Evolutionary conservation across 2,113 vertebrate species (phyloP), one percentile per base, ranked within the genome.

Genomic region (Gadus macrocephalus): DNA sequence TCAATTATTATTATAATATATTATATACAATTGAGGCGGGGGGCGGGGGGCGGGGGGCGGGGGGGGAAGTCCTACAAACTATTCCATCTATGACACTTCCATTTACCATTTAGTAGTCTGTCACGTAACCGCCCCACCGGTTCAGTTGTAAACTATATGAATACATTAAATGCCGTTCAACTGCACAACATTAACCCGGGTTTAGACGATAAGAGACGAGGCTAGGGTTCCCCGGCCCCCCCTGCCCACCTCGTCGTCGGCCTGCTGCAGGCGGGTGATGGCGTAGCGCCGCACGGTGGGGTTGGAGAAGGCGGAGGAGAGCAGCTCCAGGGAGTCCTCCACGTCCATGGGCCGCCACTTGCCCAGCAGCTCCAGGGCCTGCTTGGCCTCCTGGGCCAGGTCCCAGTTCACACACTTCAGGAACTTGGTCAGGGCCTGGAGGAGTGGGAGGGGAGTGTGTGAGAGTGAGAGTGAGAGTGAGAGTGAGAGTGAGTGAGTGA

Each of bases 331-430:
- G 4, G 96, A 96, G 69, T 99, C 97, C 77, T 98, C 97, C n/a
- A 99, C 97, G 9, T 99, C 97, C 96, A 99, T 98, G 3, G 97
- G 97, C 71, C 94, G 95, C 97, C 97, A 99, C 73, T 95, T 98
- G 2, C 96, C 96, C 73, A 99, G 83, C 2, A 99, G 90, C 78
- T 99, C 97, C 84, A 99, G 82, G 0, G 97, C 97, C 86, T 99
- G 97, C 72, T 98, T 99, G 70, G 96, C 97, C 73, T 98, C 97
- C 79, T 98, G 96, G 22, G 97, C 94, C 49, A 98, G 85, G 68
- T 94, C 94, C 97, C 97, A 99, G 85, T 99, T 99, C 74, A 98
- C 97, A 87, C 97, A 99, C 87, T 98, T 99, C 68, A 99, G 90
- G 89, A 99, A 99, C 86, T 99, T 99, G 12, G 97, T 98, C 84